A percentile compares a stretch with the other conserved stretches of the same genome.
Evolutionary conservation across 2,888 invertebrate species (phyloP).

Genomic region (Cerceris rybyensis): DNA sequence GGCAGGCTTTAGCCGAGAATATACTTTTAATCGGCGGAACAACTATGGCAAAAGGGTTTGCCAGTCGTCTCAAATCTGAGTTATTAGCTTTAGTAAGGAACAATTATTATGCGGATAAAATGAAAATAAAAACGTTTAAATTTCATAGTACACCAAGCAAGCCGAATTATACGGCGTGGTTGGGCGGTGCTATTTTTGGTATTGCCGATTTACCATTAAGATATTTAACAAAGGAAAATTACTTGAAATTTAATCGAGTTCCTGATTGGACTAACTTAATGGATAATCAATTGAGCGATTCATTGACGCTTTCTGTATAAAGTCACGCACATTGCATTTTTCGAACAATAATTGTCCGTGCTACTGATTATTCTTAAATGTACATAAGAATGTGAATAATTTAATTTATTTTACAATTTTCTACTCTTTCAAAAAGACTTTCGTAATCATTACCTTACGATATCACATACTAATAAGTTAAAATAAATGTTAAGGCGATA

Average conservation of each 20-base stretch:
- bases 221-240: slow-evolving; percentile 89
- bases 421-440: slow-evolving; percentile 9
- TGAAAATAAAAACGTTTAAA: slow-evolving; percentile 87
- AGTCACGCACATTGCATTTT: not conserved
- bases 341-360: not conserved
- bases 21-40: slow-evolving; percentile 95
- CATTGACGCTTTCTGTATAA: not conserved
- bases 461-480: not conserved
- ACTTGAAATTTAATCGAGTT: slow-evolving; percentile 86
- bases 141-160: slow-evolving; percentile 92
- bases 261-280: slow-evolving; percentile 92
- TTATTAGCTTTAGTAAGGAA: slow-evolving; percentile 86
- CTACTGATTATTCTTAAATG: slow-evolving; percentile 17
- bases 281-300: slow-evolving; percentile 82
- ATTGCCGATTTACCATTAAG: slow-evolving; percentile 88
- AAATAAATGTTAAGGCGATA: too few species aligned
- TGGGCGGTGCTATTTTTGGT: slow-evolving; percentile 92
- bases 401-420: slow-evolving; percentile 24
- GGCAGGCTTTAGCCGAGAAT: slow-evolving; percentile 90
- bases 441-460: not conserved
- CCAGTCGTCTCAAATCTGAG: slow-evolving; percentile 90
- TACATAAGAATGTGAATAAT: slow-evolving; percentile 25
- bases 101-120: slow-evolving; percentile 85
- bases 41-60: slow-evolving; percentile 91
- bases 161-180: slow-evolving; percentile 93